Evolutionary conservation across 2,888 invertebrate species (phyloP), one percentile per base, ranked within the genome.

Genomic region (Branchinecta sandiegonensis): DNA sequence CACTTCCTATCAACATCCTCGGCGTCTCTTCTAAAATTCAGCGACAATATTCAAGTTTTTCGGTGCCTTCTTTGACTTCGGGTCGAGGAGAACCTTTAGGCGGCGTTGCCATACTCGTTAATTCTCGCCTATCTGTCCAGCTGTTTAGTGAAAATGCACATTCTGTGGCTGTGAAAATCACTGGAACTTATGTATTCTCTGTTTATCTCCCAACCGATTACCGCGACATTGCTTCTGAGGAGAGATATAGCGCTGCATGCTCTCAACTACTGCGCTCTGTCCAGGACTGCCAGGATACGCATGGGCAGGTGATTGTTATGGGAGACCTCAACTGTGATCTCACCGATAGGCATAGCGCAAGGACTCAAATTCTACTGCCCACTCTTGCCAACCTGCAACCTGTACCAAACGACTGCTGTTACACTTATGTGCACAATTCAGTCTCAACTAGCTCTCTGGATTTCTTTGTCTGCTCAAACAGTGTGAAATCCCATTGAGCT

Each of bases 291-390:
- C n/a, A n/a, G n/a, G n/a, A n/a, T n/a, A n/a, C n/a, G n/a, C n/a
- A n/a, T n/a, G n/a, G n/a, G n/a, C n/a, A n/a, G n/a, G 23, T 23
- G 23, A 23, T 23, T 23, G 23, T 23, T 23, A 3, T 23, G 23
- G 23, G 23, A n/a, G 50, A 50, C 50, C n/a, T 50, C n/a, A 50
- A 50, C n/a, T 50, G 50, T 50, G 50, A n/a, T 50, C 50, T 50
- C 13, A 50, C 13, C n/a, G 50, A 50, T 50, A 50, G n/a, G 1
- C 1, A 13, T 50, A 50, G n/a, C n/a, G 50, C 50, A 50, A 50
- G 50, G 13, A 1, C 50, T 50, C 50, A 50, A 50, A 50, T 50
- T n/a, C 50, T 50, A 13, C 50, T 50, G n/a, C n/a, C 50, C 50
- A 3, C 50, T 50, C n/a, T 50, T 56, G 56, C 5, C 8, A 8